Percentiles rank a stretch among this genome's conserved stretches.
Conservation (phyloP, 2,888 invertebrate genomes). For the Amblyjoppa fuscipennis region DNA sequence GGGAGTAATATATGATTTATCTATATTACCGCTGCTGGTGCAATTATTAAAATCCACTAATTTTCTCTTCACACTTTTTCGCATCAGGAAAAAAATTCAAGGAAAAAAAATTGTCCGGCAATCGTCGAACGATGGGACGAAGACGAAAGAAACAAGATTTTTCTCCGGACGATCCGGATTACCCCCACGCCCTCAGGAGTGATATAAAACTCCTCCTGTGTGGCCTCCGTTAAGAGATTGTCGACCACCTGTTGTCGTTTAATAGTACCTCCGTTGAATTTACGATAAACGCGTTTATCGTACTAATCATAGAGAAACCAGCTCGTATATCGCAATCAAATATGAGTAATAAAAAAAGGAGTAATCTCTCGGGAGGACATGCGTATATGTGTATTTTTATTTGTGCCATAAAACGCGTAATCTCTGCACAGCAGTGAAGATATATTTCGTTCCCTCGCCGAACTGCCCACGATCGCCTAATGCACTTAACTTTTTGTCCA, state of each 20-base stretch:
- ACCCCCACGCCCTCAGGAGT: background rate
- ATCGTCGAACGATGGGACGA: background rate
- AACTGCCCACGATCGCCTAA: conserved; percentile 64
- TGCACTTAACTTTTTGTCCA: conserved; percentile 66
- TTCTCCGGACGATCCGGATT: conserved; percentile 9
- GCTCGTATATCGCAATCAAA: conserved; percentile 64
- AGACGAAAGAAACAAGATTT: background rate
- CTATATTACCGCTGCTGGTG: background rate
- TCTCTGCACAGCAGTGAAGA: conserved; percentile 33
- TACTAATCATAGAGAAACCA: conserved; percentile 38
- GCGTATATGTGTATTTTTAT: conserved; percentile 31
- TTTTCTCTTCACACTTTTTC: too few relatives aligned
- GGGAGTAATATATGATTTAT: background rate
- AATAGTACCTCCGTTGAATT: conserved; percentile 39
- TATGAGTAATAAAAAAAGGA: conserved; percentile 31
- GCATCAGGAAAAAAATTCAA: too few relatives aligned
- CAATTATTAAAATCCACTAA: background rate
- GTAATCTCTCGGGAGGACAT: conserved; percentile 42
- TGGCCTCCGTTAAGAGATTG: conserved; percentile 38
- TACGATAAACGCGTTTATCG: conserved; percentile 49
- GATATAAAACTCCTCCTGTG: conserved; percentile 42
- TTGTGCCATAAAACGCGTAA: conserved; percentile 43
- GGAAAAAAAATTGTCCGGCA: too few relatives aligned
- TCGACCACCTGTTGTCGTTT: conserved; percentile 55
- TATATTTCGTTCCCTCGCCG: conserved; percentile 36